phyloP scores from a whole-genome alignment of 1,140 invertebrate genomes.

The Zaprionus lachaisei region DNA sequence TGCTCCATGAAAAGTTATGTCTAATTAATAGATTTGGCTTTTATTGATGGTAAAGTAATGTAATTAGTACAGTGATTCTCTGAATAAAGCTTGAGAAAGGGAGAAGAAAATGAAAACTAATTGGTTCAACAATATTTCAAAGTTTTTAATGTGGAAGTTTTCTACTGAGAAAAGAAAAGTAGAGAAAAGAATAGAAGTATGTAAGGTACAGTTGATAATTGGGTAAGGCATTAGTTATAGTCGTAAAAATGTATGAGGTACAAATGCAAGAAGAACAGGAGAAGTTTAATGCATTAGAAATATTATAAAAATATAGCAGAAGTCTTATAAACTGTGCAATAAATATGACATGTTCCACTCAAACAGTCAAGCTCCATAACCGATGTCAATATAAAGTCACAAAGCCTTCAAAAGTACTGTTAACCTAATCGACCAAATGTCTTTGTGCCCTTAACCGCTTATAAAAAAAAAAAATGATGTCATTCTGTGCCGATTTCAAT shows the following conservation, averaged over 20 bases:
- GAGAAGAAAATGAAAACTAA: not conserved
- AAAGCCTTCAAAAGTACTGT: not conserved
- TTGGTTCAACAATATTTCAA: not conserved
- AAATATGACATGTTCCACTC: not conserved
- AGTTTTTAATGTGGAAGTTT: not conserved
- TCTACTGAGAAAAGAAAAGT: no score
- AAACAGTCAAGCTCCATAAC: no score
- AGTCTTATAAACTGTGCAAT: no score
- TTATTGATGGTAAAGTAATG: constrained; percentile 8
- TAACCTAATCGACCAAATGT: not conserved
- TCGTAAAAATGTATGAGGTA: no score
- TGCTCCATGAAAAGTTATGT: constrained; percentile 22
- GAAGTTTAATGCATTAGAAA: no score
- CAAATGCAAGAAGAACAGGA: no score
- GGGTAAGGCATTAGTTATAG: not conserved
- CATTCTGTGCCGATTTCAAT: constrained; percentile 44
- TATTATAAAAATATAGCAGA: no score
- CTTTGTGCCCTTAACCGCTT: not conserved
- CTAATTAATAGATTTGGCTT: constrained; percentile 22
- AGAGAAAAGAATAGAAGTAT: not conserved
- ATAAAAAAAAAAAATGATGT: constrained; percentile 35
- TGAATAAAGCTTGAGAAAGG: not conserved
- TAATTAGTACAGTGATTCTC: constrained; percentile 22
- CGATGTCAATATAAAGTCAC: not conserved
- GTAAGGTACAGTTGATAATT: not conserved